phyloP scores from a whole-genome alignment of 2,888 invertebrate species.

The Aethes cnicana region DNA sequence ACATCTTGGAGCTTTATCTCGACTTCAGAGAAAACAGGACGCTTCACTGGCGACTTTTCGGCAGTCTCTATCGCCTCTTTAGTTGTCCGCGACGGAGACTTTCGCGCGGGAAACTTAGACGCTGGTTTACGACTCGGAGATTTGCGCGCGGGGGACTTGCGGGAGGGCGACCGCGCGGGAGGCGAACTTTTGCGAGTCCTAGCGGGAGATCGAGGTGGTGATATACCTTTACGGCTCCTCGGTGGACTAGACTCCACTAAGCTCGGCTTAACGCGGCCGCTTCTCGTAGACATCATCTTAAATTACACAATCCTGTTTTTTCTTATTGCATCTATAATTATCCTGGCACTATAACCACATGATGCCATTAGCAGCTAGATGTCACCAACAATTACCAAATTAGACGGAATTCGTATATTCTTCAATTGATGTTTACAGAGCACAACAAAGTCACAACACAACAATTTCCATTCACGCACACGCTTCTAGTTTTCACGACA shows the following conservation, averaged over 20 bases:
- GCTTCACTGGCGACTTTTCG: conserved; percentile 63
- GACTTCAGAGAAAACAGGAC: conserved; percentile 51
- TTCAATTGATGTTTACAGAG: conserved; percentile 31
- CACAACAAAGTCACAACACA: conserved; percentile 37
- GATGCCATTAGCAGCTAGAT: conserved; percentile 44
- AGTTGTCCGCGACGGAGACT: conserved; percentile 66
- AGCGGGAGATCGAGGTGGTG: conserved; percentile 73
- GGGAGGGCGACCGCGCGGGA: conserved; percentile 59
- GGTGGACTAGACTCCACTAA: conserved; percentile 63
- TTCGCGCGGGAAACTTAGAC: conserved; percentile 66
- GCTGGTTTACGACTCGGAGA: conserved; percentile 74
- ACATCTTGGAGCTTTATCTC: conserved; percentile 53
- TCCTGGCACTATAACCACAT: conserved; percentile 55
- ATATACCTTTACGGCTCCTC: conserved; percentile 60
- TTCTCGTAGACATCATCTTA: conserved; percentile 68
- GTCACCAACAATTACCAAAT: conserved; percentile 30
- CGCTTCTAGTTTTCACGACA: conserved; percentile 46
- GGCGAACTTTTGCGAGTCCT: conserved; percentile 68
- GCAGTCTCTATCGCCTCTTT: conserved; percentile 49
- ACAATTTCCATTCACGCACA: conserved; percentile 48
- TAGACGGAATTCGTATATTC: conserved; percentile 23
- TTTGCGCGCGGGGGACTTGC: conserved; percentile 78
- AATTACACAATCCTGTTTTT: conserved; percentile 36
- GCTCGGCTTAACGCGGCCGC: conserved; percentile 61
- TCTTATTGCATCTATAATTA: conserved; percentile 58